Evolutionary conservation across 2,113 vertebrate species (phyloP).

Genomic region (Syrrhaptes paradoxus): DNA sequence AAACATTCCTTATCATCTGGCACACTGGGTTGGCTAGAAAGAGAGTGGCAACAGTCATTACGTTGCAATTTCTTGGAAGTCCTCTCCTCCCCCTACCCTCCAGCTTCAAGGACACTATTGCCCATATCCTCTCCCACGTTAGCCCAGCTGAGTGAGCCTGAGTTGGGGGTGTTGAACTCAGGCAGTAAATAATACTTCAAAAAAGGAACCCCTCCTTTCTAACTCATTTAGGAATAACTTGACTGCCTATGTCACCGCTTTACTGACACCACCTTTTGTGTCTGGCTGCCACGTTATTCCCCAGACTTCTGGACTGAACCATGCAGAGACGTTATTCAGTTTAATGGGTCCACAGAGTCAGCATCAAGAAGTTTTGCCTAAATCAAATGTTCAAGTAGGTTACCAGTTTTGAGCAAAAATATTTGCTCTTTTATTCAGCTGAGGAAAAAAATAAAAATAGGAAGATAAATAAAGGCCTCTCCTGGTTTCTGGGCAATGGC

Average conservation of each 20-base stretch:
- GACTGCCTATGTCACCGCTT: background rate
- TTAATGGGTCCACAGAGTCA: background rate
- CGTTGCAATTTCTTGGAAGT: background rate
- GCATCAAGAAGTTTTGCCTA: background rate
- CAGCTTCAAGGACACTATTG: background rate
- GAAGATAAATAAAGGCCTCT: background rate
- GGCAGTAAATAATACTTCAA: slow-evolving; percentile 4
- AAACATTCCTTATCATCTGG: background rate
- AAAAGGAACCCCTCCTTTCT: background rate
- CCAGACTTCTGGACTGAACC: background rate
- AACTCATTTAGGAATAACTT: background rate
- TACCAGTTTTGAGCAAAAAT: background rate
- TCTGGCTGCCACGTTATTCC: background rate
- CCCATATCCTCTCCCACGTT: accelerated
- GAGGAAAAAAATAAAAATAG: background rate
- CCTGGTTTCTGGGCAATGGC: background rate
- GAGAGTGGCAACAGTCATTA: background rate
- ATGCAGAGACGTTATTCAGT: background rate
- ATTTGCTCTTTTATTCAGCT: background rate
- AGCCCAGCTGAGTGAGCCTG: background rate
- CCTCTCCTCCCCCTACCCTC: background rate
- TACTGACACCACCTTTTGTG: background rate
- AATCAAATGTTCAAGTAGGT: background rate
- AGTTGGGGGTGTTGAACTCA: slow-evolving; percentile 14
- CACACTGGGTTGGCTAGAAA: accelerated